A percentile compares a stretch with the other conserved stretches of the same genome.
Conservation (phyloP, 1,140 invertebrate genomes). For the Caenorhabditis inopinata region DNA sequence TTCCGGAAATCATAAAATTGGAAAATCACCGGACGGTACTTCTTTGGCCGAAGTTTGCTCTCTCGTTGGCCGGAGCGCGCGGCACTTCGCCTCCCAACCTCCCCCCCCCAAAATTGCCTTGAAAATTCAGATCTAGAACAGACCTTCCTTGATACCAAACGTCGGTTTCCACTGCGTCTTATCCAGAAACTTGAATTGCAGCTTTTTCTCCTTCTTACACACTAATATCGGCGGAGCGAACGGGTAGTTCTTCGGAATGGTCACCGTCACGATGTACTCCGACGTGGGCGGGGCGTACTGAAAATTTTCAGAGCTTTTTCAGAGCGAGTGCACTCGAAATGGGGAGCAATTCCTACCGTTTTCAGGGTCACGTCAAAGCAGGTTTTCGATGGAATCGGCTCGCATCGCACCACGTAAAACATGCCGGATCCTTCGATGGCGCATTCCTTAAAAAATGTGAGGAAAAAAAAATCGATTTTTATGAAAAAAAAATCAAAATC, state of each 20-base stretch:
- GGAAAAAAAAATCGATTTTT: too few relatives aligned
- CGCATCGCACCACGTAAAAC: not conserved
- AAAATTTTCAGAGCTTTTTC: not conserved
- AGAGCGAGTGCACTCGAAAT: not conserved
- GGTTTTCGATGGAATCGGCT: not conserved
- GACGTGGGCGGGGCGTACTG: not conserved
- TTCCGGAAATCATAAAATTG: too few relatives aligned
- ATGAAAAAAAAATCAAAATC: not conserved
- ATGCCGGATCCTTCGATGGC: not conserved
- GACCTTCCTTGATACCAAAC: not conserved
- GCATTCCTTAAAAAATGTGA: not conserved
- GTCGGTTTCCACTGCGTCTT: not conserved
- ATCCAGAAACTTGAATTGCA: not conserved
- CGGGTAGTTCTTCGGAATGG: not conserved
- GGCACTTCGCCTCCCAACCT: too few relatives aligned
- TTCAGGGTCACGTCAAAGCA: not conserved
- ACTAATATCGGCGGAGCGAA: not conserved
- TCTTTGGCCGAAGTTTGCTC: too few relatives aligned
- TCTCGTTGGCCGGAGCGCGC: too few relatives aligned
- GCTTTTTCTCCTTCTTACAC: not conserved
- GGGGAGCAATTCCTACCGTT: not conserved
- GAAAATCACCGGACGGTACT: too few relatives aligned
- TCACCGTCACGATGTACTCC: not conserved
- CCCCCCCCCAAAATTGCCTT: too few relatives aligned
- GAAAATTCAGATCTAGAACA: too few relatives aligned